Percentiles rank a stretch among this genome's conserved stretches.
Conservation (phyloP, 2,797 vertebrate genomes). For the Fistularia commersonii region DNA sequence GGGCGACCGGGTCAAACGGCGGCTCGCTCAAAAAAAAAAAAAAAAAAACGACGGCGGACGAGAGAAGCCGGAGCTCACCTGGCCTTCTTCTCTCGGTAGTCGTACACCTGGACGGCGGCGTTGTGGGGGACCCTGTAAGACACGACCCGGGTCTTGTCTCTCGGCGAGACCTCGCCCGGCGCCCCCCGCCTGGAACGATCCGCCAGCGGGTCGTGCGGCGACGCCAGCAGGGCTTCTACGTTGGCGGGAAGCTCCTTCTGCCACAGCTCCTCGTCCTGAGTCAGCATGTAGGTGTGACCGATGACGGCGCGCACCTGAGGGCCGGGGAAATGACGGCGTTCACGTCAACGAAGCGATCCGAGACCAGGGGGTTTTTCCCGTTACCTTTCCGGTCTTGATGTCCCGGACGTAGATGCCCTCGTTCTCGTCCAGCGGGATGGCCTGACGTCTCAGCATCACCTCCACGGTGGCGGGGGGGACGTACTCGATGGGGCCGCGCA, state of each 20-base stretch:
- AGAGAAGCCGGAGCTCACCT: conserved; percentile 63
- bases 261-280: conserved; percentile 88
- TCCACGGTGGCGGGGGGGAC: conserved; percentile 82
- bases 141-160: conserved; percentile 74
- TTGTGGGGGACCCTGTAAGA: conserved; percentile 88
- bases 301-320: conserved; percentile 84
- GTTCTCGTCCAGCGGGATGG: conserved; percentile 86
- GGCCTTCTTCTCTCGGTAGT: conserved; percentile 86
- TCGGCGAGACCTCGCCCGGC: fast-evolving
- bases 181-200: conserved; percentile 64
- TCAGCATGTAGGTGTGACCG: conserved; percentile 89
- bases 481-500: conserved; percentile 85
- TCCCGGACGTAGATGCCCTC: conserved; percentile 90
- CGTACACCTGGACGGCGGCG: conserved; percentile 88
- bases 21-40: not conserved
- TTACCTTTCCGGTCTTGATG: conserved; percentile 86
- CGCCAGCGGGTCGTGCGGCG: conserved; percentile 74
- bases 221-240: conserved; percentile 77
- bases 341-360: too few relatives aligned
- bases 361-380: too few relatives aligned
- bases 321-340: not conserved
- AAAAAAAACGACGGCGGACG: not conserved
- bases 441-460: conserved; percentile 74
- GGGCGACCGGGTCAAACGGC: not conserved
- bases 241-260: conserved; percentile 81